phyloP scores from a whole-genome alignment of 1,140 invertebrate species.

The Bombus superbus region DNA sequence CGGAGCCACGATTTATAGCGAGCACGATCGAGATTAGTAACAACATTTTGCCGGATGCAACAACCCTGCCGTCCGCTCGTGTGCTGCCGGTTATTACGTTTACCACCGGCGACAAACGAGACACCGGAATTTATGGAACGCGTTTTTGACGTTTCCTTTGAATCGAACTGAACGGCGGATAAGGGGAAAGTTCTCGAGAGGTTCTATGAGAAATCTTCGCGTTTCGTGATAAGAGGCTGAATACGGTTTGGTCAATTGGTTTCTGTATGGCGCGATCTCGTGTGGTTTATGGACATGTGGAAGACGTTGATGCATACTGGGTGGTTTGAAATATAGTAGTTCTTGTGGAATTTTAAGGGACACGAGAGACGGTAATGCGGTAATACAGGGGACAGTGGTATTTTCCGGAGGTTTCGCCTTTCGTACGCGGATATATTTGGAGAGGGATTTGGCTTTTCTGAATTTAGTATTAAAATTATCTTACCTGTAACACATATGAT shows the following conservation, averaged over 20 bases:
- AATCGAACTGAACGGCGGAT: not conserved
- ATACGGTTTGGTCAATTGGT: too few species aligned
- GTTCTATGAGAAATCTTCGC: not conserved
- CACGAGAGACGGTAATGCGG: rapidly evolving
- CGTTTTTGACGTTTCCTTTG: constrained; percentile 16
- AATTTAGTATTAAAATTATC: too few species aligned
- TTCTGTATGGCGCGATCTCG: too few species aligned
- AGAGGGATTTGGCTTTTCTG: too few species aligned
- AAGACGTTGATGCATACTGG: too few species aligned
- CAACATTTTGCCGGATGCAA: constrained; percentile 34
- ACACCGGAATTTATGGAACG: constrained; percentile 45
- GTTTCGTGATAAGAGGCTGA: not conserved
- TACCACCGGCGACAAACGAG: constrained; percentile 34
- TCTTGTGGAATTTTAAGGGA: too few species aligned
- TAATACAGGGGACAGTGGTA: too few species aligned
- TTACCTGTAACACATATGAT: too few species aligned
- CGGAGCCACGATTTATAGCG: constrained; percentile 34
- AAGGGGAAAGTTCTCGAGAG: not conserved
- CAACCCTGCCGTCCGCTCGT: not conserved
- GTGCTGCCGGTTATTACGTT: constrained; percentile 32
- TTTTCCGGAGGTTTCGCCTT: too few species aligned
- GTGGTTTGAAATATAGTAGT: too few species aligned
- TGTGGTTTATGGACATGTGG: too few species aligned
- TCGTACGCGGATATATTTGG: too few species aligned
- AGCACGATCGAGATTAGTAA: constrained; percentile 47